These are phyloP conservation scores for Catagonus wagneri DNA, from an alignment of 2,113 vertebrate species.

Conservation along the genomic window DNA sequence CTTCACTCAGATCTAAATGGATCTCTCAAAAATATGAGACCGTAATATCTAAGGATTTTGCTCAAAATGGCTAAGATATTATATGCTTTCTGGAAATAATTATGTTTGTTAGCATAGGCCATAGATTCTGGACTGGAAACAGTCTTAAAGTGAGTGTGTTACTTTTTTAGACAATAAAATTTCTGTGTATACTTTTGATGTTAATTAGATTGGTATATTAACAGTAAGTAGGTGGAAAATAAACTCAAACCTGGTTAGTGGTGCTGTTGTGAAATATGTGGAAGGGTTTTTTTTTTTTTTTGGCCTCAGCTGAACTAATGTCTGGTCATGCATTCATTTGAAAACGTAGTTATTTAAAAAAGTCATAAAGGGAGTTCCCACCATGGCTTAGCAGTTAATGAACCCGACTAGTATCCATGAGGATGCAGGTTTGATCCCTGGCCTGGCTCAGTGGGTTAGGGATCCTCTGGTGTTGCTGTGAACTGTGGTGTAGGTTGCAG, in stretches of 20 bases:
- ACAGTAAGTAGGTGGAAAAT: not conserved
- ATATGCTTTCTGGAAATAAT: constrained; percentile 21
- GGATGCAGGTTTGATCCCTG: no score
- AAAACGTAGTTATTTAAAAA: not conserved
- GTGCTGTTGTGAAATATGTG: not conserved
- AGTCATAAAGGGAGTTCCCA: not conserved
- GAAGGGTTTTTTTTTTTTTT: constrained; percentile 48
- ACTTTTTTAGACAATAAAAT: not conserved
- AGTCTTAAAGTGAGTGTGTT: not conserved
- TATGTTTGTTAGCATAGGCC: not conserved
- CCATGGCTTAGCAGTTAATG: no score
- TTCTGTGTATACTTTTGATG: not conserved
- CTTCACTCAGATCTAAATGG: not conserved
- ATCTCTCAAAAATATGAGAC: not conserved
- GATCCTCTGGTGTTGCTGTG: no score
- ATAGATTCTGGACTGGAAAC: not conserved
- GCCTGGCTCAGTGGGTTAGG: no score
- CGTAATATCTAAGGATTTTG: not conserved
- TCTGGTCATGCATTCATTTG: not conserved
- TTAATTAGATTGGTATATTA: not conserved
- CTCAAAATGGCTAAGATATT: not conserved
- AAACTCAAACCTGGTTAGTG: not conserved
- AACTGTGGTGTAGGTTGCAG: no score
- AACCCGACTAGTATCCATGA: no score
- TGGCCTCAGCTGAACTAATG: not conserved